Base-by-base conservation (phyloP, 2,113 vertebrate genomes). In the Oryzias woworae region DNA sequence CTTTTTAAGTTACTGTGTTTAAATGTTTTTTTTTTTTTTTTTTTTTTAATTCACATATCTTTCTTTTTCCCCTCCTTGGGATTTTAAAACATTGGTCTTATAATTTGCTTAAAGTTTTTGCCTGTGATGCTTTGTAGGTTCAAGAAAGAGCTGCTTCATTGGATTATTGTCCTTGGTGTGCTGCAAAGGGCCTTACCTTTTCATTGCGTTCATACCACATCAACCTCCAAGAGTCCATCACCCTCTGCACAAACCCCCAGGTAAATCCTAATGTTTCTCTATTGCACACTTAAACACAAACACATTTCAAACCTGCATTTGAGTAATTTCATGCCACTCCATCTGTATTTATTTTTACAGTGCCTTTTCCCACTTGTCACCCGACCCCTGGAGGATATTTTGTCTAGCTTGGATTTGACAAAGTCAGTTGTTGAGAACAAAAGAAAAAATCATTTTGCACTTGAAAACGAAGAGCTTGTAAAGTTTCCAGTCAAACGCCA, bases 341-440 rank as follows among this genome's bases (percentile, higher is more conserved):
- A 24, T 63, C 14, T 18, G 1, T 41, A 2, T 62, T 69, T 46
- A 66, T 73, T 75, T n/a, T 50, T 31, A 4, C 1, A 98, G 97
- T 99, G 96, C 83, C 95, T 98, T 72, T 99, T 95, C 82, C 97
- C 97, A 15, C 87, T 99, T 80, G 95, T 96, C 70, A 94, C 86
- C 80, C 90, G 84, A 46, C 88, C 95, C 6, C 73, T 95, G 84
- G 94, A 88, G 83, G 93, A 93, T 72, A 80, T 96, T 73, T 83
- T 95, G 84, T 79, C 82, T 68, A 85, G 86, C 87, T 90, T 87
- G 28, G 82, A 43, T 16, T 73, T 74, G n/a, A 85, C 83, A 80
- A 77, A 78, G 75, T 85, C 88, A 44, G 13, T 47, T 23, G 53
- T 23, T 4, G 53, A 58, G 18, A 70, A n/a, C 41, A 96, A 95